Evolutionary conservation across 2,888 invertebrate genomes (phyloP).

Genomic region (Platycheirus albimanus): DNA sequence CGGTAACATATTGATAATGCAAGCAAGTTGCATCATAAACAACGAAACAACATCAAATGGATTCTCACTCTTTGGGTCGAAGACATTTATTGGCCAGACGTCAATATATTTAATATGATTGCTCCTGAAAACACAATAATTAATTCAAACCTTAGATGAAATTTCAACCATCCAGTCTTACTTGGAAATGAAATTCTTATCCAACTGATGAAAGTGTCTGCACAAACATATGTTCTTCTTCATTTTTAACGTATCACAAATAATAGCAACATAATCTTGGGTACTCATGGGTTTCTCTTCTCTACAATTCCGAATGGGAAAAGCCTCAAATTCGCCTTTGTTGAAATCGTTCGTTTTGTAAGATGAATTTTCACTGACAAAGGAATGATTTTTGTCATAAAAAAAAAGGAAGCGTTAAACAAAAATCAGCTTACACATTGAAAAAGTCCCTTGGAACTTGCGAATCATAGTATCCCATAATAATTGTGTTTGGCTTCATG

Average conservation of each 20-base stretch:
- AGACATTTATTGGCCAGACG: slow-evolving; percentile 98
- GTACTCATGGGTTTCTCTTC: slow-evolving; percentile 83
- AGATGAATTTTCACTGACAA: slow-evolving; percentile 84
- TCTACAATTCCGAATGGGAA: slow-evolving; percentile 84
- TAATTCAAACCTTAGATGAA: neutral
- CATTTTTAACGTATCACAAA: slow-evolving; percentile 94
- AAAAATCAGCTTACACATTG: slow-evolving; percentile 84
- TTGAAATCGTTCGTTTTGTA: slow-evolving; percentile 86
- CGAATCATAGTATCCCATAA: slow-evolving; percentile 96
- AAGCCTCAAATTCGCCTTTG: slow-evolving; percentile 83
- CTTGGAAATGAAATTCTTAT: slow-evolving; percentile 90
- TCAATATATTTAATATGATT: slow-evolving; percentile 91
- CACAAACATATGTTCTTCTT: slow-evolving; percentile 97
- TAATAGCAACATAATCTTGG: slow-evolving; percentile 91
- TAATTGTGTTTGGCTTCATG: slow-evolving; percentile 99
- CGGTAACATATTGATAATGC: slow-evolving; percentile 95
- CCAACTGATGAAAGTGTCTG: slow-evolving; percentile 93
- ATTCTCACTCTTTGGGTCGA: slow-evolving; percentile 89
- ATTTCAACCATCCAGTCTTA: slow-evolving; percentile 80
- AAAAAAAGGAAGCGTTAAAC: neutral
- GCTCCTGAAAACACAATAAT: slow-evolving; percentile 76
- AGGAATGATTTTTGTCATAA: neutral
- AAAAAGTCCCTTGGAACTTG: slow-evolving; percentile 91
- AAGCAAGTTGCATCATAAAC: slow-evolving; percentile 98
- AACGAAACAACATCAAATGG: slow-evolving; percentile 95